These are phyloP conservation scores for Drosophila cardini DNA, from an alignment of 1,140 invertebrate genomes.

Conservation along the genomic window DNA sequence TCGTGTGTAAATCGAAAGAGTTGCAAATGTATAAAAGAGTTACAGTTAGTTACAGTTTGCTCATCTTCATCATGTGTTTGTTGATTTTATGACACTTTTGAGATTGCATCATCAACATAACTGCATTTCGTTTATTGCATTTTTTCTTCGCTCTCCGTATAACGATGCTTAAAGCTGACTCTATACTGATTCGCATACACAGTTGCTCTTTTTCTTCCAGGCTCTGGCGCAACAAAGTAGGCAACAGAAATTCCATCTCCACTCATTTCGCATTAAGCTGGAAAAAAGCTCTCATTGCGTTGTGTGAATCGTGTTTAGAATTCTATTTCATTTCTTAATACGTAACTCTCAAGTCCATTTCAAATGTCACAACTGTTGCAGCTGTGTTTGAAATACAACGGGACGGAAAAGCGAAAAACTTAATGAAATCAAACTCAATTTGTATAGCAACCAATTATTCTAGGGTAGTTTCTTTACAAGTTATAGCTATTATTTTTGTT, in stretches of 20 bases:
- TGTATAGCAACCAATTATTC: constrained; percentile 9
- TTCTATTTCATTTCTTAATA: background rate
- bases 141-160: background rate
- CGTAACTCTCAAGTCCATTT: background rate
- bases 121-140: constrained; percentile 15
- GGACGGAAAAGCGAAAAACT: background rate
- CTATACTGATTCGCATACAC: background rate
- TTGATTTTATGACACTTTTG: constrained; percentile 30
- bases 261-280: background rate
- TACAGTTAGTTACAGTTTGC: background rate
- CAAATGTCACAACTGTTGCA: constrained; percentile 28
- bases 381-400: background rate
- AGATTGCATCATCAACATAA: constrained; percentile 35
- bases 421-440: constrained; percentile 19
- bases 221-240: constrained; percentile 25
- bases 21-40: background rate
- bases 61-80: constrained; percentile 8
- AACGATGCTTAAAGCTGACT: background rate
- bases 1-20: too few relatives aligned
- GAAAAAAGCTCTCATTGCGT: constrained; percentile 3
- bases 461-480: background rate
- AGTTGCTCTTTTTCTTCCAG: background rate
- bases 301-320: constrained; percentile 4
- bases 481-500: background rate
- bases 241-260: constrained; percentile 12